Percentiles rank a stretch among this genome's conserved stretches.
These are phyloP conservation scores for Dolichallabes microphthalmus DNA, from an alignment of 2,113 vertebrate species.

Conservation along the genomic window DNA sequence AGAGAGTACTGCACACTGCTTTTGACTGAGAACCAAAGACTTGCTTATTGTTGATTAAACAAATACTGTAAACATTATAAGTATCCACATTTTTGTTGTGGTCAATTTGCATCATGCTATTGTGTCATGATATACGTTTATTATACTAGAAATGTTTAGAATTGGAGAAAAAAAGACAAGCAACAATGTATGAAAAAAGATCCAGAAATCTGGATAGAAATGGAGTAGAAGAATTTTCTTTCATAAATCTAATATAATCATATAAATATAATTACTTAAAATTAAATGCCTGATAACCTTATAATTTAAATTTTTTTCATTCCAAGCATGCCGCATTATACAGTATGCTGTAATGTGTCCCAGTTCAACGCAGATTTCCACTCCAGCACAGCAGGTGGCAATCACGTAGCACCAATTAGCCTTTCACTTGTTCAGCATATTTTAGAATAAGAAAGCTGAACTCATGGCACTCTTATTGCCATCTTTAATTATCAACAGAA, in stretches of 20 bases:
- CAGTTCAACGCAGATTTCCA: neutral
- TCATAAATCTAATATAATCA: neutral
- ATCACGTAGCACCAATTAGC: slow-evolving; percentile 19
- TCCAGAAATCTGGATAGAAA: no score
- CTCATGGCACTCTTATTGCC: neutral
- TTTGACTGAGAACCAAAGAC: neutral
- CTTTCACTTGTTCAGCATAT: slow-evolving; percentile 1
- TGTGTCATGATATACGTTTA: neutral
- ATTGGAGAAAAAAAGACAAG: neutral
- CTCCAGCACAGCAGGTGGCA: slow-evolving; percentile 36
- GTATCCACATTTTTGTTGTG: neutral
- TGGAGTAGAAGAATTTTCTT: no score
- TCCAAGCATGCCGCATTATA: neutral
- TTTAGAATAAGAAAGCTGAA: neutral
- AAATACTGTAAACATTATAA: neutral
- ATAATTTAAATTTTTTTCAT: neutral
- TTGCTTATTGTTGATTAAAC: neutral
- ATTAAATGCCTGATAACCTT: neutral
- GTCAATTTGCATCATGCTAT: neutral
- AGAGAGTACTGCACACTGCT: neutral
- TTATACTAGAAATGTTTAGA: no score
- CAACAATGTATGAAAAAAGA: no score
- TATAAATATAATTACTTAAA: neutral
- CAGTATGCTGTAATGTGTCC: neutral
- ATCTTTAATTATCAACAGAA: neutral